These are phyloP conservation scores for Drosophila pseudotalamancana DNA, from an alignment of 2,888 invertebrate species.

Conservation along the genomic window DNA sequence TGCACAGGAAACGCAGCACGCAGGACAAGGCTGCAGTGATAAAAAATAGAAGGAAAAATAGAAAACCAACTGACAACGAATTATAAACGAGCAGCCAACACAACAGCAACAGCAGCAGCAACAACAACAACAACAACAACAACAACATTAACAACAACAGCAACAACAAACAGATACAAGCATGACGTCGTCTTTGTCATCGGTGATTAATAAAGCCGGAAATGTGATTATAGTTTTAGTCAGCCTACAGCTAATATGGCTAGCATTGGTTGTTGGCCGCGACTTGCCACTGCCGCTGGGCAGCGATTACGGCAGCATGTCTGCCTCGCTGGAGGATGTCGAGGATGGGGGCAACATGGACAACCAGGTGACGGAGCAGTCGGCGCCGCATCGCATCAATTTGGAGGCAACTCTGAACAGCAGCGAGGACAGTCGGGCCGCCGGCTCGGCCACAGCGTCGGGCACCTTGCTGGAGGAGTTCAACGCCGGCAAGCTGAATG, in stretches of 20 bases:
- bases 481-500: constrained; percentile 77
- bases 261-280: constrained; percentile 32
- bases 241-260: constrained; percentile 64
- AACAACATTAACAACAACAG: neutral
- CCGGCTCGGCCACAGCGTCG: neutral
- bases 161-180: constrained; percentile 20
- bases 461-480: constrained; percentile 80
- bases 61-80: constrained; percentile 62
- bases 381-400: constrained; percentile 29
- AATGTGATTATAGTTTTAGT: constrained; percentile 67
- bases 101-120: constrained; percentile 25
- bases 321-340: constrained; percentile 58
- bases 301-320: constrained; percentile 59
- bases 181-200: constrained; percentile 53
- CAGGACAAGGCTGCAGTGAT: constrained; percentile 31
- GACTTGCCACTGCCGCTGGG: constrained; percentile 58
- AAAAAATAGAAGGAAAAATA: constrained; percentile 20
- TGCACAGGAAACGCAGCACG: constrained; percentile 65
- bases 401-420: constrained; percentile 50
- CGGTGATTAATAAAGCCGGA: constrained; percentile 68
- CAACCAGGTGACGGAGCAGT: constrained; percentile 60
- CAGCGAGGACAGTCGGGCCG: constrained; percentile 47
- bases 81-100: constrained; percentile 56
- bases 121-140: constrained; percentile 5
- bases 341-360: constrained; percentile 38